These are phyloP conservation scores for Tipula helvola DNA, from an alignment of 2,888 invertebrate genomes.

Conservation along the genomic window DNA sequence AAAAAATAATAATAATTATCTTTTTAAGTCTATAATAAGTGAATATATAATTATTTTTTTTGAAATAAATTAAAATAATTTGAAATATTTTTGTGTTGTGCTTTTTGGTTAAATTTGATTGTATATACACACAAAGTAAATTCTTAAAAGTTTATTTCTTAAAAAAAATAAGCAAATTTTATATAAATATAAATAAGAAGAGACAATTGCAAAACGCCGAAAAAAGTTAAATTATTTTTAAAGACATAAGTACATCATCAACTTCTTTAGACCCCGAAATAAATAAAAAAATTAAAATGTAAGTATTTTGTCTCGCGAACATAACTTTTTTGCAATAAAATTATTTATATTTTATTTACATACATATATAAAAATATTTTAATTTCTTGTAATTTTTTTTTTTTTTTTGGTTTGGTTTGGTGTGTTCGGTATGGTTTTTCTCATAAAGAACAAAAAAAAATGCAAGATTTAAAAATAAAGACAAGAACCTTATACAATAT, in stretches of 20 bases:
- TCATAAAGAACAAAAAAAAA: not conserved
- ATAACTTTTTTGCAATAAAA: not conserved
- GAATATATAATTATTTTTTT: not conserved
- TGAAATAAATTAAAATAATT: not conserved
- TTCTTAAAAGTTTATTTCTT: not conserved
- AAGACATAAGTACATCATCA: not conserved
- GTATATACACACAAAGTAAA: not conserved
- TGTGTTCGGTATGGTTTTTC: not conserved
- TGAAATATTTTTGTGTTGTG: not conserved
- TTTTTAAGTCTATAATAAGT: not conserved
- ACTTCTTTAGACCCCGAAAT: not conserved
- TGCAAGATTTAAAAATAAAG: not conserved
- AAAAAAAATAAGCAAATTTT: not conserved
- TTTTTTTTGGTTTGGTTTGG: not conserved
- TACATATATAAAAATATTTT: not conserved
- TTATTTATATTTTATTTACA: not conserved
- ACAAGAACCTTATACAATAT: not conserved
- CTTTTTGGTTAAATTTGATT: not conserved
- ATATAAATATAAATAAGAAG: not conserved
- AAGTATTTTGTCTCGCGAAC: not conserved
- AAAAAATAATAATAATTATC: not conserved
- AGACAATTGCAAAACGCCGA: not conserved
- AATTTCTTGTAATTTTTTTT: not conserved
- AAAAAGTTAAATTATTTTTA: not conserved
- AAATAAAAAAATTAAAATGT: not conserved